Evolutionary conservation across 1,140 invertebrate species (phyloP), one percentile per base, ranked within the genome.

Genomic region (Leguminivora glycinivorella): DNA sequence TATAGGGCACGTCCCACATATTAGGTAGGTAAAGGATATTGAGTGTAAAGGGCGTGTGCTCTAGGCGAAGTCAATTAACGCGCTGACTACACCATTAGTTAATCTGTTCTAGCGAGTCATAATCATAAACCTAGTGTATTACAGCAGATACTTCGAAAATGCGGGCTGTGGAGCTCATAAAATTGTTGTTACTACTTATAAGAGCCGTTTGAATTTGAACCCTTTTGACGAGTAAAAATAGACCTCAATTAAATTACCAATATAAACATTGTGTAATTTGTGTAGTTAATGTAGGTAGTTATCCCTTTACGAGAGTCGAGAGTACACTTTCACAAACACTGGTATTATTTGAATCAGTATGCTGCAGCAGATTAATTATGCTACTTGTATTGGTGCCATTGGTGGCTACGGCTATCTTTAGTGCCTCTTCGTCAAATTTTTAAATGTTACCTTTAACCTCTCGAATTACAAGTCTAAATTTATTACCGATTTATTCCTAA

Each of bases 61-160:
- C 67, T 71, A 60, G 72, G 81, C 80, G 72, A 78, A 80, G 79
- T 73, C 77, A 83, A 85, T 87, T 85, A 87, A 80, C 74, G 76
- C 70, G 70, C 72, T 75, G 71, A 81, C 71, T 71, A 70, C 69
- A 66, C 78, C 72, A 85, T 84, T 83, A 85, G 75, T 76, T 83
- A 81, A 84, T 85, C 72, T 81, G 73, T 73, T 74, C 74, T 67
- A 67, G 22, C 29, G 22, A 24, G 78, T 74, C 80, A 82, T 84
- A 83, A 85, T 74, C 80, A 82, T 84, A 83, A 85, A 87, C 84
- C 70, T 67, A 68, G 76, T 74, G 76, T 76, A 79, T 75, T 76
- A 79, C 29, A 74, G 78, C 58, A 75, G 71, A 79, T 76, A 67
- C 70, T 47, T 31, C 52, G 52, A 70, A 60, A 68, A 82, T 80